A percentile compares a stretch with the other conserved stretches of the same genome.
phyloP scores from a whole-genome alignment of 2,113 vertebrate species.

The Theristicus caerulescens region DNA sequence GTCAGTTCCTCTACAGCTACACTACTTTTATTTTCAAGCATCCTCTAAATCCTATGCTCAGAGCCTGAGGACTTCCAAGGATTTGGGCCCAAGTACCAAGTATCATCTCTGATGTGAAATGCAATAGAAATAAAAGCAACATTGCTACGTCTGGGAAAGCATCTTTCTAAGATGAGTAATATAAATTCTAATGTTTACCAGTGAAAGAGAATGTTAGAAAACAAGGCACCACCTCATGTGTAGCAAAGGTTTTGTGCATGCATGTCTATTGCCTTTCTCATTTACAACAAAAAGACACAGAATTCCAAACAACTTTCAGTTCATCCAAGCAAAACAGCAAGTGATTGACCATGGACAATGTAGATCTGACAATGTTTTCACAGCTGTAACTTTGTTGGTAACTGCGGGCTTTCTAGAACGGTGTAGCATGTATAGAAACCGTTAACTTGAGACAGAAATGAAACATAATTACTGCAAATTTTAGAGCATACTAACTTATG shows the following conservation, averaged over 20 bases:
- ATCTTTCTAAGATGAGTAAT: neutral
- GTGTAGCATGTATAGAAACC: neutral
- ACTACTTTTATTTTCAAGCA: neutral
- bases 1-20: neutral
- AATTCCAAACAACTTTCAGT: neutral
- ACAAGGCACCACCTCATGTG: neutral
- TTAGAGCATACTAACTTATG: neutral
- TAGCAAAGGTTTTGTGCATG: neutral
- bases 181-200: neutral
- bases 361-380: neutral
- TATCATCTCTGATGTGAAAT: neutral
- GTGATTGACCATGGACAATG: neutral
- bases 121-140: neutral
- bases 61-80: neutral
- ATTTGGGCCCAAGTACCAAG: neutral
- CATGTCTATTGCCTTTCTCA: neutral
- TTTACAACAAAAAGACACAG: neutral
- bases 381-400: neutral
- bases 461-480: neutral
- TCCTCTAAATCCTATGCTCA: neutral
- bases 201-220: neutral
- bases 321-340: neutral
- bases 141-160: neutral
- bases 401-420: neutral
- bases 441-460: neutral